Base-by-base conservation (phyloP, 1,140 invertebrate species). In the Brachionus paranguensis region DNA sequence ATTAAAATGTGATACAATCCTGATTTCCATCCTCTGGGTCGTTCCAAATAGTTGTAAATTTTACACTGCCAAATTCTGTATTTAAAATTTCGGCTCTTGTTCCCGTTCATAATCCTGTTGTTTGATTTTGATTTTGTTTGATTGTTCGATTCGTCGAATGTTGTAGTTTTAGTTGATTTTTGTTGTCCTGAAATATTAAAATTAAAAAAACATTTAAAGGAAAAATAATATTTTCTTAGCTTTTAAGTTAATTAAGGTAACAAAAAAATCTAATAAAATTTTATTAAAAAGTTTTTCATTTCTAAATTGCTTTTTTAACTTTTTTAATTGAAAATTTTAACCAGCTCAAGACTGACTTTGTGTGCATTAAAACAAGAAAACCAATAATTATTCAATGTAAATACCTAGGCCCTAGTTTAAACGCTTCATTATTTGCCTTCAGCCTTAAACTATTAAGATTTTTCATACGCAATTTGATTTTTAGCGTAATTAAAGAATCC, bases 11-110 rank as follows among this genome's bases (percentile, higher is more conserved):
- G 95, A 91, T 97, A 97, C 85, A 93, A 91, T 87, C 95, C 92
- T 84, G 94, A 94, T 88, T 92, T 93, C 88, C 93, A 91, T 85
- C 94, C 94, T 86, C 95, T 92, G 81, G 95, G 95, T 88, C 95
- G 91, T 91, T 97, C 95, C 87, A 97, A 92, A 90, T 96, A 96
- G 91, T 96, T 96, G 91, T 96, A 96, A 88, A 96, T 92, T 89
- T 93, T 93, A 87, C 93, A 93, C 90, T 97, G 95, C 76, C 95
- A 90, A 88, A 93, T 93, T 87, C 95, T 91, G 91, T 95, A 96
- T 60, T 81, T 81, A 27, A 55, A 68, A 64, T 81, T 81, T 29
- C 72, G 72, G 20, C 24, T 50, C 43, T 47, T 76, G 20, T 47
- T 76, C 6, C 45, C 20, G 12, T 50, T 47, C 45, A 50, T 76